Evolutionary conservation across 1,140 invertebrate genomes (phyloP).

Genomic region (Dryas iulia): DNA sequence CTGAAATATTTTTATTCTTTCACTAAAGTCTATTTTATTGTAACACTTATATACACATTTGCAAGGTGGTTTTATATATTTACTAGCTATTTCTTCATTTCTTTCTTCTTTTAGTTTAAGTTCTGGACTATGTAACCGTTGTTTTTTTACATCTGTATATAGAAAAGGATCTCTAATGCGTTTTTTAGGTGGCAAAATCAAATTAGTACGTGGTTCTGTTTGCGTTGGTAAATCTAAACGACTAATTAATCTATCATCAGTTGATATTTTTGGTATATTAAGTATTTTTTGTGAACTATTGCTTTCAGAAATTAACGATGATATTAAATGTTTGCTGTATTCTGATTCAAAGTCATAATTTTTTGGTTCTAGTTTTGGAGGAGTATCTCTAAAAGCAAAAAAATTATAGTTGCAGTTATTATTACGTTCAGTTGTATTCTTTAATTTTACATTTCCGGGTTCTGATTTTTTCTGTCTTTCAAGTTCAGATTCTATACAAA

Average conservation of each 20-base stretch:
- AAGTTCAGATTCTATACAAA: neutral
- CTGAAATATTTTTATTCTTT: neutral
- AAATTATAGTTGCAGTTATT: neutral
- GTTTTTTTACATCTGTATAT: neutral
- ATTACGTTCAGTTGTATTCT: neutral
- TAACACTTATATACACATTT: neutral
- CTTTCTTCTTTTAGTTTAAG: neutral
- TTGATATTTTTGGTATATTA: neutral
- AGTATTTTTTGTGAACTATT: neutral
- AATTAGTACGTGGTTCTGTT: neutral
- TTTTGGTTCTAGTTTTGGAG: neutral
- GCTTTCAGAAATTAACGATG: neutral
- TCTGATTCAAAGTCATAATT: neutral
- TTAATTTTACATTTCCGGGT: neutral
- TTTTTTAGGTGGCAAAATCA: neutral
- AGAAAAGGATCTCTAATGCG: neutral
- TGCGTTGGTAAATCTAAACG: neutral
- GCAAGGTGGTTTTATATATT: neutral
- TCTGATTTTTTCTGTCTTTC: neutral
- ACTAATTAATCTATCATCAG: neutral
- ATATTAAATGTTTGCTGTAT: neutral
- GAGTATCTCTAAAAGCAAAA: neutral
- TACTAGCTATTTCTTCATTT: neutral
- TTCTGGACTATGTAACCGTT: neutral
- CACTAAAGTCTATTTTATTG: neutral